These are phyloP conservation scores for Epirrhoe tristata DNA, from an alignment of 2,888 invertebrate species.

Conservation along the genomic window DNA sequence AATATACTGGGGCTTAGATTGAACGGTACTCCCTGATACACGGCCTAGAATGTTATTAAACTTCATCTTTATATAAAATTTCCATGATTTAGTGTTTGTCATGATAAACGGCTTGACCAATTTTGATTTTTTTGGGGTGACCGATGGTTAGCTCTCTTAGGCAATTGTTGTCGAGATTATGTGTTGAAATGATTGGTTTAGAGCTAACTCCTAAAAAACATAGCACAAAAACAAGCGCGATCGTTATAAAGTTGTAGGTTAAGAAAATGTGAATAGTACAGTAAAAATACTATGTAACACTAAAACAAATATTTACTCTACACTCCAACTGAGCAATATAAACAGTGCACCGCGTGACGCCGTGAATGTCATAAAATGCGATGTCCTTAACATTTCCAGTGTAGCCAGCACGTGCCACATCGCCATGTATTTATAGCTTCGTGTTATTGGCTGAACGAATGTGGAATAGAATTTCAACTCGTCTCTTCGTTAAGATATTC, in stretches of 20 bases:
- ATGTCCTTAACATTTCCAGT: constrained; percentile 27
- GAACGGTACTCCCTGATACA: constrained; percentile 38
- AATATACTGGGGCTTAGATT: constrained; percentile 54
- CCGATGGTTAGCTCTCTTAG: no score
- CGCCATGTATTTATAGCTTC: constrained; percentile 25
- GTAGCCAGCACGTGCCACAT: constrained; percentile 22
- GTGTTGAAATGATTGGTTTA: no score
- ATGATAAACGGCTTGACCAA: no score
- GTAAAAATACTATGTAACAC: constrained; percentile 1
- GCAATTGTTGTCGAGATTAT: no score
- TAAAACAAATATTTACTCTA: background rate
- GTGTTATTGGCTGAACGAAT: constrained; percentile 24
- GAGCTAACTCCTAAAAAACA: no score
- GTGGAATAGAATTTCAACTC: constrained; percentile 25
- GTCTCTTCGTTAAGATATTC: constrained; percentile 10
- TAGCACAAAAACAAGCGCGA: no score
- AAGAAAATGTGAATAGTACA: background rate
- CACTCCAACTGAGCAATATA: constrained; percentile 8
- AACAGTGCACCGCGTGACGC: constrained; percentile 16
- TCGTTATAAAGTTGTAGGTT: no score
- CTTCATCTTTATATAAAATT: background rate
- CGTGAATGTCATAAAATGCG: constrained; percentile 23
- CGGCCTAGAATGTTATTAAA: background rate
- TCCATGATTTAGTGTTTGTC: background rate
- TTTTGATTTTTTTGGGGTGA: no score